Evolutionary conservation across 2,888 invertebrate species (phyloP), one percentile per base, ranked within the genome.

Genomic region (Rhingia rostrata): DNA sequence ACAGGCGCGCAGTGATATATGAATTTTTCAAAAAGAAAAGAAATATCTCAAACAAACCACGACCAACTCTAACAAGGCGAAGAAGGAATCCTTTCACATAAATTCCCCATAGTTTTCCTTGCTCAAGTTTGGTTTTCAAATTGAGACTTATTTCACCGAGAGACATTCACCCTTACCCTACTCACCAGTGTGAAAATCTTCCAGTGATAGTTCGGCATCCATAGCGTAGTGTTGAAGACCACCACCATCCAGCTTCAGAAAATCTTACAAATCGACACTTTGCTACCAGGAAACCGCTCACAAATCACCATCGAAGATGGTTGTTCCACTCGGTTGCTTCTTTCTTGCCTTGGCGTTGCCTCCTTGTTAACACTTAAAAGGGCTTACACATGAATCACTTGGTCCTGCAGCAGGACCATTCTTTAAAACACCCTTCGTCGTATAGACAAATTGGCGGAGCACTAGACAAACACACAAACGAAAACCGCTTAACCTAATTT

Each of bases 161-260:
- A 58, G 47, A 56, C 63, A 70, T 56, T 4, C 22, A 58, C 41
- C 6, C 9, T n/a, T 14, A 3, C 9, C 14, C 2, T 58, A 79
- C 84, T 86, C 47, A 86, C 85, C 81, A 69, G 61, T 72, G 10
- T 82, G 81, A 69, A 86, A 77, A 56, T 86, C 85, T 51, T 86
- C 85, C 73, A 86, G 51, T 43, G 63, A 67, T 45, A 86, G 49
- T 54, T 77, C 47, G 58, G 77, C 85, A 86, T 86, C 85, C 85
- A 86, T 60, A 33, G n/a, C 49, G 64, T 72, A 53, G 33, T 72
- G 60, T 43, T 67, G 33, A 35, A 41, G 22, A 3, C 35, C 58
- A 41, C 35, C 14, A 22, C 1, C 22, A 22, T 2, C 45, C 32
- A 22, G 14, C 33, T 53, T 41, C 41, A 30, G 37, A 63, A 67